Base-by-base conservation (phyloP, 1,140 invertebrate species). In the Aleiodes sp. region DNA sequence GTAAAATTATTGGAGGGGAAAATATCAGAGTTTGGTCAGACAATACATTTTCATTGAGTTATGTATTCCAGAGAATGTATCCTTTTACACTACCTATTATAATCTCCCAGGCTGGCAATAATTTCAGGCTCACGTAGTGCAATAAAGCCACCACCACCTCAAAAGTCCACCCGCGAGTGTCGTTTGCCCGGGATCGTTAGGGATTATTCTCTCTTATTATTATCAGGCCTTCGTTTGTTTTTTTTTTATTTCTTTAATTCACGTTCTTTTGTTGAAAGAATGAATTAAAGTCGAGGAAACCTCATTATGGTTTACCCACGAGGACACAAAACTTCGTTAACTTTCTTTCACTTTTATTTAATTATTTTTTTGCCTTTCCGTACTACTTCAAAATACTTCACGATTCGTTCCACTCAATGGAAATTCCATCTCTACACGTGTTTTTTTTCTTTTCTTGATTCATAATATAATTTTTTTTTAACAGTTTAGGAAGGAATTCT, bases 21-120 rank as follows among this genome's bases (percentile, higher is more conserved):
- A 52, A 52, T 52, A 21, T 52, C 19, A 4, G 46, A 52, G 46
- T 52, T 52, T 24, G 46, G 46, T 52, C 46, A 52, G 46, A 52
- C 46, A 19, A 52, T 52, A 52, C 46, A 52, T 52, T 52, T 21
- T 52, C 46, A 52, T 52, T 52, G 21, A 52, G 46, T 52, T 52
- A 52, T 52, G 46, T 52, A 52, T 52, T 52, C 46, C 46, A 21
- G 46, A 6, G 46, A 52, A 21, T 21, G 46, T 52, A 24, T 52
- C 46, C 46, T 24, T 21, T 52, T 52, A 52, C 46, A 52, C 1
- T 1, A 52, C 19, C 46, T 21, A 52, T 52, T 52, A 52, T 24
- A 24, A 16, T 21, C 19, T 52, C 46, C 46, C 46, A 1, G 2
- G 46, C 10, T 52, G 46, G 26, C 46, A 52, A 52, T 24, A 52